phyloP scores from a whole-genome alignment of 2,888 invertebrate species.

The Helicoverpa assulta region DNA sequence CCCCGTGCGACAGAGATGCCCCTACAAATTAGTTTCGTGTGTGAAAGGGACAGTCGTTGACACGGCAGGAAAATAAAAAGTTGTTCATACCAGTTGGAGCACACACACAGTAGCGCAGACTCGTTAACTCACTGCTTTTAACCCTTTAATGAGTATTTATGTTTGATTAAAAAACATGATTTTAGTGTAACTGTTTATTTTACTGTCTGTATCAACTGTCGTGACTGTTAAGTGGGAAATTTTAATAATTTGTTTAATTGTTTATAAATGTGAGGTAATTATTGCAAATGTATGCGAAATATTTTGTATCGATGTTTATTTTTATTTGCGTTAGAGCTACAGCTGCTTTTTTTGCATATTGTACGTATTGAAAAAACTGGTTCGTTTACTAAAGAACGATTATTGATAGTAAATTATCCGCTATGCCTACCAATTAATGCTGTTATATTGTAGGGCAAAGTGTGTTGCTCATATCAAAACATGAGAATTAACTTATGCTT shows the following conservation, averaged over 20 bases:
- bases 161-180: conserved; percentile 74
- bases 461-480: conserved; percentile 34
- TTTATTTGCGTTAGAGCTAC: conserved; percentile 28
- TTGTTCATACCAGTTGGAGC: conserved; percentile 76
- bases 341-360: conserved; percentile 36
- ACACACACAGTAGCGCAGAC: conserved; percentile 76
- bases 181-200: conserved; percentile 73
- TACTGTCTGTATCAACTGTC: conserved; percentile 60
- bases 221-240: conserved; percentile 61
- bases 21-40: conserved; percentile 40
- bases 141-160: conserved; percentile 83
- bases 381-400: not conserved
- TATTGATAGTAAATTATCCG: conserved; percentile 10
- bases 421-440: conserved; percentile 32
- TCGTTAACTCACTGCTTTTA: conserved; percentile 82
- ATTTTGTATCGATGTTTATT: conserved; percentile 34
- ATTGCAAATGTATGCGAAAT: conserved; percentile 40
- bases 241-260: conserved; percentile 65
- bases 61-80: conserved; percentile 81
- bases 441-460: conserved; percentile 32
- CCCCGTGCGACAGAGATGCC: conserved; percentile 70
- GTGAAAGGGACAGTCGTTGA: conserved; percentile 66
- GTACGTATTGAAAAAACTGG: conserved; percentile 38
- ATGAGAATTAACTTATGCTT: conserved; percentile 42
- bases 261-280: conserved; percentile 54